Percentiles rank a stretch among this genome's conserved stretches.
These are phyloP conservation scores for Nasalis larvatus DNA, from an alignment of 2,113 vertebrate species.

Conservation along the genomic window DNA sequence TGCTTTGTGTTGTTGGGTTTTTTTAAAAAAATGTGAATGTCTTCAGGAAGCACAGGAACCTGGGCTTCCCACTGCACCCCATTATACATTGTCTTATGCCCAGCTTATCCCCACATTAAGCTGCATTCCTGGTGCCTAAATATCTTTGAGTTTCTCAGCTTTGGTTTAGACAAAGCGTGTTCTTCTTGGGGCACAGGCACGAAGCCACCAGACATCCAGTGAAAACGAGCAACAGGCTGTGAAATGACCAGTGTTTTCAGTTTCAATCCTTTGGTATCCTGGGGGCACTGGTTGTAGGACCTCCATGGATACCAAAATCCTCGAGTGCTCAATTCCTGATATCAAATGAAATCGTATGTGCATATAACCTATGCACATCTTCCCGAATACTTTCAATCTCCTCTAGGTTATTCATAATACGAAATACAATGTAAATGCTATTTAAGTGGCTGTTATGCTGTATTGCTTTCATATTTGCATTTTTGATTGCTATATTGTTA, in stretches of 20 bases:
- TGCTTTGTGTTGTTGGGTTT: not conserved
- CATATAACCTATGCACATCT: not conserved
- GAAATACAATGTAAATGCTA: not conserved
- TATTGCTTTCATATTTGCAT: not conserved
- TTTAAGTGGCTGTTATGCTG: too few species aligned
- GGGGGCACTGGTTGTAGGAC: not conserved
- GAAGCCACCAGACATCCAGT: not conserved
- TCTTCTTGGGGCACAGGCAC: not conserved
- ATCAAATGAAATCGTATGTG: not conserved
- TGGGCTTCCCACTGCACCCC: not conserved
- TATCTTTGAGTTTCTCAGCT: not conserved
- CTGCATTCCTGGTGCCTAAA: not conserved
- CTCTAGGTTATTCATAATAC: not conserved
- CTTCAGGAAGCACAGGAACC: not conserved
- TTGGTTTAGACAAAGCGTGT: not conserved
- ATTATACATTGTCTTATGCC: not conserved
- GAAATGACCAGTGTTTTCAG: not conserved
- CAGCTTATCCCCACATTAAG: not conserved
- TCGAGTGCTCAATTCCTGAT: not conserved
- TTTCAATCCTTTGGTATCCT: not conserved
- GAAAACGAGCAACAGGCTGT: not conserved
- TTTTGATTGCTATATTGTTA: not conserved
- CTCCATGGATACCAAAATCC: not conserved
- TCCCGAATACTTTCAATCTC: not conserved
- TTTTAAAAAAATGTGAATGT: rapidly evolving